These are phyloP conservation scores for Brotula barbata DNA, from an alignment of 2,797 vertebrate species.

Conservation along the genomic window DNA sequence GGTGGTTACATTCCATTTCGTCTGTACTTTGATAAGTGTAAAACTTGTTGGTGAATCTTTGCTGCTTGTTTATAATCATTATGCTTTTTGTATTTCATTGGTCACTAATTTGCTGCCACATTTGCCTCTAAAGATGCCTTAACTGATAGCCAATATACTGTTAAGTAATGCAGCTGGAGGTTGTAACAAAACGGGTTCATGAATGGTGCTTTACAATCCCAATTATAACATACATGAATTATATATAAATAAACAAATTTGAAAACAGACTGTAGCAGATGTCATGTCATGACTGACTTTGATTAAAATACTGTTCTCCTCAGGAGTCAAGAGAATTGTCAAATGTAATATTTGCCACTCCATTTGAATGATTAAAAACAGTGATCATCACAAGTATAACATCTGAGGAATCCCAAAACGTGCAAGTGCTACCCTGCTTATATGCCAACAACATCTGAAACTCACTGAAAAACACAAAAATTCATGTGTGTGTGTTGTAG, in stretches of 20 bases:
- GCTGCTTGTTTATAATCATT: slow-evolving; percentile 11
- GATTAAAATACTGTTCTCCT: neutral
- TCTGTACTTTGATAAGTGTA: neutral
- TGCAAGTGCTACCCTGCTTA: too few relatives aligned
- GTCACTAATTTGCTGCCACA: slow-evolving; percentile 12
- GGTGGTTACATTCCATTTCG: neutral
- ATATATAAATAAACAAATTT: slow-evolving; percentile 29
- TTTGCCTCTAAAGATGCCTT: slow-evolving; percentile 48
- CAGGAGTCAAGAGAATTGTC: too few relatives aligned
- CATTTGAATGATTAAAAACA: too few relatives aligned
- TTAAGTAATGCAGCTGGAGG: neutral
- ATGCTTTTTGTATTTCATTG: slow-evolving; percentile 6
- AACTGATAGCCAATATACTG: slow-evolving; percentile 22
- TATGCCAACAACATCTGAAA: too few relatives aligned
- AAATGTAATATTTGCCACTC: too few relatives aligned
- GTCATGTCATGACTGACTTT: slow-evolving; percentile 10
- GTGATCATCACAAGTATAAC: too few relatives aligned
- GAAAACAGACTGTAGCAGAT: neutral
- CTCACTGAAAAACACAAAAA: too few relatives aligned
- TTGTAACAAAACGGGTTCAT: slow-evolving; percentile 20
- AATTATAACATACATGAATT: neutral
- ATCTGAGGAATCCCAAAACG: too few relatives aligned
- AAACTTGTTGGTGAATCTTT: slow-evolving; percentile 6
- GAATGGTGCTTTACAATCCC: neutral
- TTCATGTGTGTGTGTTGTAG: too few relatives aligned